These are phyloP conservation scores for Odontamblyopus lacepedii DNA, from an alignment of 2,797 vertebrate species.

Conservation along the genomic window DNA sequence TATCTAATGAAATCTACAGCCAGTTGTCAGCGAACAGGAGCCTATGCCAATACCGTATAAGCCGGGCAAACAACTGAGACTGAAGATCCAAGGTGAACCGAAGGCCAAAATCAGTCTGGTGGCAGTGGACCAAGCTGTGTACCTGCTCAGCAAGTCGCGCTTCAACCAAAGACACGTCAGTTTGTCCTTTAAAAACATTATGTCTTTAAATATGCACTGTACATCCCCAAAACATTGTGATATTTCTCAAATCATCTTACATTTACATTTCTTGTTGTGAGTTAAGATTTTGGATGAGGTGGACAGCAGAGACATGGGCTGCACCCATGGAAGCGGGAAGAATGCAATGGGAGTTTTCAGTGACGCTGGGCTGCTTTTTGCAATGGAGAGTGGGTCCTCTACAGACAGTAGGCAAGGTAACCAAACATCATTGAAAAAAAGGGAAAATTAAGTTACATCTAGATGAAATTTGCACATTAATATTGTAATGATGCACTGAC, in stretches of 20 bases:
- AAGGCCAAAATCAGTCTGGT: background rate
- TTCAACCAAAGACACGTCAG: conserved; percentile 9
- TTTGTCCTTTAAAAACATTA: background rate
- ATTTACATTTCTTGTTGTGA: background rate
- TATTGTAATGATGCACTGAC: background rate
- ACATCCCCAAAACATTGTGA: background rate
- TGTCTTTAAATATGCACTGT: background rate
- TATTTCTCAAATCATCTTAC: background rate
- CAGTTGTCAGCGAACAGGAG: background rate
- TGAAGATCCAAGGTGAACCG: conserved; percentile 1
- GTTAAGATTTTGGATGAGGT: conserved; percentile 3
- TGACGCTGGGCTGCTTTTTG: conserved; percentile 1
- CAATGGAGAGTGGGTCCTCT: background rate
- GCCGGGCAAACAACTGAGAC: background rate
- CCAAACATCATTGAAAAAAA: background rate
- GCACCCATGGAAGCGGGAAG: background rate
- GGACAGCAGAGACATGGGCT: conserved; percentile 7
- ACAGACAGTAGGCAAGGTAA: background rate
- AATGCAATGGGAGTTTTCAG: conserved; percentile 6
- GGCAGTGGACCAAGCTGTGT: conserved; percentile 8
- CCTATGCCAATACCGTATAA: accelerated
- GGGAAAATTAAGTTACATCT: background rate
- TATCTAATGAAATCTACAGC: background rate
- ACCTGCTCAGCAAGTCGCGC: conserved; percentile 1
- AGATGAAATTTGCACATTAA: background rate